Conservation (phyloP, 2,888 invertebrate species). For the Apomyelois bistriatella region DNA sequence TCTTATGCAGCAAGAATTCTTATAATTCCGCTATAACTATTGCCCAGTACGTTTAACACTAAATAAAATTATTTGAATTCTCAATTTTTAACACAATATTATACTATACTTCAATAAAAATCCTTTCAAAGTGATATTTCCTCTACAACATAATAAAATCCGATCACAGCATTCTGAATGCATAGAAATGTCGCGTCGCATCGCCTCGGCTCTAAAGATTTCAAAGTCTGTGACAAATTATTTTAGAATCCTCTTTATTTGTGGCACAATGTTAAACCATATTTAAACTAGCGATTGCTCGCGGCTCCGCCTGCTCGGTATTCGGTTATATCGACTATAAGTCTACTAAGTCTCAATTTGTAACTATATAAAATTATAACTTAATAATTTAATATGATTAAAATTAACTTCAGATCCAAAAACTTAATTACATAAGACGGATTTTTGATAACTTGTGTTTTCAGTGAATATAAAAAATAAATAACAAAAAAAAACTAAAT, state of each 20-base stretch:
- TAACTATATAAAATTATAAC: no score
- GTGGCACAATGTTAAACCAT: not conserved
- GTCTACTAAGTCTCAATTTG: no score
- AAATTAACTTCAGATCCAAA: no score
- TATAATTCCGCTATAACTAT: no score
- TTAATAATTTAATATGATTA: no score
- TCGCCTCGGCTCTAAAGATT: not conserved
- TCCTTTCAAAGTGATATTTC: not conserved
- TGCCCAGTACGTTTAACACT: not conserved
- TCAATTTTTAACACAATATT: not conserved
- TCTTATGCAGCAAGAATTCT: no score
- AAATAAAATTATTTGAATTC: not conserved
- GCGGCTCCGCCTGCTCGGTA: no score
- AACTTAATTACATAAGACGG: no score
- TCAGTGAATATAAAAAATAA: no score
- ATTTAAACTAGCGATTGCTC: not conserved
- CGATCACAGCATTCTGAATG: not conserved
- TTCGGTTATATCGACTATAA: no score
- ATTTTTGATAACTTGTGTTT: no score
- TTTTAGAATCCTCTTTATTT: not conserved
- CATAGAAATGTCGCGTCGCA: not conserved
- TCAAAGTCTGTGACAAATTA: slow-evolving; percentile 4
- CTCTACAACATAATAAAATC: not conserved
- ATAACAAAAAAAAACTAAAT: no score
- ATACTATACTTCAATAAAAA: not conserved